Conservation (phyloP, 2,888 invertebrate genomes). For the Drosophila rellima region DNA sequence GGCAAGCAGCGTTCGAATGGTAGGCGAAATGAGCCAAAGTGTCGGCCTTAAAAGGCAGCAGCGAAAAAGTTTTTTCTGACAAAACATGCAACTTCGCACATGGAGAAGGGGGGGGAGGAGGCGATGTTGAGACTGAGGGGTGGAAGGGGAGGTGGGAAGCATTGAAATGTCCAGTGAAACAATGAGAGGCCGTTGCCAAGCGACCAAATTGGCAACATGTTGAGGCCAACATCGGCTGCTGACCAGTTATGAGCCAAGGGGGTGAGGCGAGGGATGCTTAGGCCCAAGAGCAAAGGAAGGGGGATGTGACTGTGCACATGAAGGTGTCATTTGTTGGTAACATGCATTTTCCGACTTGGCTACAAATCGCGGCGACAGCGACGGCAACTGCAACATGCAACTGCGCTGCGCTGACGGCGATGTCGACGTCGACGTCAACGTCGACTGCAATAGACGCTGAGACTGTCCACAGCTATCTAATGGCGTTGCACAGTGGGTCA, state of each 20-base stretch:
- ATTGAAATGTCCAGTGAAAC: constrained; percentile 76
- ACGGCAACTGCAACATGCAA: constrained; percentile 57
- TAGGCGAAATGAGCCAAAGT: constrained; percentile 74
- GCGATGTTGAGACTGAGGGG: not conserved
- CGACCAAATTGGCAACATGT: constrained; percentile 70
- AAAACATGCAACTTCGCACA: constrained; percentile 72
- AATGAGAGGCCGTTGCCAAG: constrained; percentile 65
- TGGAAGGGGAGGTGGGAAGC: constrained; percentile 51
- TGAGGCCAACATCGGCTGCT: constrained; percentile 45
- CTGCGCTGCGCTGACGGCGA: constrained; percentile 30
- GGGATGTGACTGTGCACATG: constrained; percentile 57
- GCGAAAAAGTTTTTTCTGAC: constrained; percentile 55
- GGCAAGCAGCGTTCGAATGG: constrained; percentile 32
- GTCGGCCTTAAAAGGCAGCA: constrained; percentile 74
- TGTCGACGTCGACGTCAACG: constrained; percentile 3
- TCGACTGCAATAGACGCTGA: constrained; percentile 26
- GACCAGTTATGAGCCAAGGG: constrained; percentile 62
- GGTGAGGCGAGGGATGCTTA: constrained; percentile 1
- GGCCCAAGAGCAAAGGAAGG: not conserved
- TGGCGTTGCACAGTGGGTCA: constrained; percentile 56
- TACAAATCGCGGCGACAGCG: constrained; percentile 78
- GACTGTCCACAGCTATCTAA: constrained; percentile 52
- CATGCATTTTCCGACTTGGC: constrained; percentile 81
- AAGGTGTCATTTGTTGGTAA: constrained; percentile 83
- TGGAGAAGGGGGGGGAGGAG: constrained; percentile 14